phyloP scores from a whole-genome alignment of 2,888 invertebrate species.

The Hydropsyche betteni region DNA sequence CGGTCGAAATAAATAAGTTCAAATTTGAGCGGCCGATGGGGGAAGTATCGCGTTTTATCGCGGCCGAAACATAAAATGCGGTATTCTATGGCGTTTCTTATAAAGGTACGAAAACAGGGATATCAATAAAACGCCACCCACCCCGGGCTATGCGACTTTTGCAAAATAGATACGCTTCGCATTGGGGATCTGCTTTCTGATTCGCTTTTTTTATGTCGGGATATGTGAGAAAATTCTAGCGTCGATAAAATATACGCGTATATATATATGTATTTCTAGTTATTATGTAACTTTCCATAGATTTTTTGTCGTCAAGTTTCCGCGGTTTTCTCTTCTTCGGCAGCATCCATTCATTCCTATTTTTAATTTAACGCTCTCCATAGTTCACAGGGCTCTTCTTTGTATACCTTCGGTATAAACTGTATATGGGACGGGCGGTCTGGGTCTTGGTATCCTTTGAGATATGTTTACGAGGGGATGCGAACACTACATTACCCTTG shows the following conservation, averaged over 20 bases:
- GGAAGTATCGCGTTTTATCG: too few species aligned
- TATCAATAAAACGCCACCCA: slow-evolving; percentile 24
- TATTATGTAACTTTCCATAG: too few species aligned
- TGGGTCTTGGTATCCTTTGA: slow-evolving; percentile 12
- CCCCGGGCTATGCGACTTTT: background rate
- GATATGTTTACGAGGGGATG: slow-evolving; percentile 26
- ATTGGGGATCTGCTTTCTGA: background rate
- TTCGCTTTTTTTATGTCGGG: slow-evolving; percentile 16
- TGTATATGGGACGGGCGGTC: background rate
- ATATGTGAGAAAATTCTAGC: slow-evolving; percentile 10
- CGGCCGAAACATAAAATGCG: background rate
- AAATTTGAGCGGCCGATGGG: too few species aligned
- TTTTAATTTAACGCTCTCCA: slow-evolving; percentile 26
- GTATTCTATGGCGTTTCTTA: background rate
- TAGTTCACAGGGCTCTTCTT: background rate
- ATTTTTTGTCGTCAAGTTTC: background rate
- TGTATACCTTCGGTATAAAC: too few species aligned
- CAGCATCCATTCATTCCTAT: slow-evolving; percentile 5
- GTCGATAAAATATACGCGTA: background rate
- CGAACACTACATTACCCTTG: slow-evolving; percentile 13
- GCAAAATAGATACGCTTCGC: slow-evolving; percentile 23
- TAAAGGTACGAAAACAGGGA: slow-evolving; percentile 18
- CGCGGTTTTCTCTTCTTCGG: background rate
- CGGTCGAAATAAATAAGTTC: too few species aligned
- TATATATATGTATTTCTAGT: background rate